Percentiles rank a stretch among this genome's conserved stretches.
These are phyloP conservation scores for Aplodontia rufa DNA, from an alignment of 2,113 vertebrate species.

Conservation along the genomic window DNA sequence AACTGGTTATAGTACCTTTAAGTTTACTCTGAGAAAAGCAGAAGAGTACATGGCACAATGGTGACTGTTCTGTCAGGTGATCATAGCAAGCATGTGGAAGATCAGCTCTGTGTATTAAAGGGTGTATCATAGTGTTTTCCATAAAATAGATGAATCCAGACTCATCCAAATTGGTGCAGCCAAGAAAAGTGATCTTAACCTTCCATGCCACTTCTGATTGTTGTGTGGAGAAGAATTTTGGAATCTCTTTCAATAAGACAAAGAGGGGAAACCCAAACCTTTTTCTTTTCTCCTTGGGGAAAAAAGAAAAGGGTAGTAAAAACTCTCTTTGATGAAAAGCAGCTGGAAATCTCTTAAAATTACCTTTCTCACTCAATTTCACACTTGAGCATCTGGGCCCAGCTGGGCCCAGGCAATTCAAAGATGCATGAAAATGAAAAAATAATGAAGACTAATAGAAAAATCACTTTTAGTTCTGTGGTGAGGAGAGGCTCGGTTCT, in stretches of 20 bases:
- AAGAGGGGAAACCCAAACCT: neutral
- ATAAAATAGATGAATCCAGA: neutral
- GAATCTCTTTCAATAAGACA: slow-evolving; percentile 23
- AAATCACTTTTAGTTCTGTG: slow-evolving; percentile 43
- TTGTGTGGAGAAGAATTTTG: neutral
- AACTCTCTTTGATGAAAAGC: slow-evolving; percentile 34
- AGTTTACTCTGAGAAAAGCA: neutral
- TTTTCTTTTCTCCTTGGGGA: neutral
- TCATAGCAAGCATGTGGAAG: rapidly evolving
- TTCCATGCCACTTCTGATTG: neutral
- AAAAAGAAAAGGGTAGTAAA: neutral
- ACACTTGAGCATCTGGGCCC: slow-evolving; percentile 63
- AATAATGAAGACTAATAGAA: slow-evolving; percentile 64
- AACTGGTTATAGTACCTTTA: neutral
- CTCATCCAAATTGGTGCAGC: neutral
- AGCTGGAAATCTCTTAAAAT: slow-evolving; percentile 60
- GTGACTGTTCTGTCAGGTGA: neutral
- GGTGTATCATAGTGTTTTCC: neutral
- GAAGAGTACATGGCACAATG: neutral
- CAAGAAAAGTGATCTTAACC: neutral
- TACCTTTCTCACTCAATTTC: slow-evolving; percentile 71
- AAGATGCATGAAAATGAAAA: slow-evolving; percentile 72
- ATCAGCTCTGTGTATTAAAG: too few relatives aligned
- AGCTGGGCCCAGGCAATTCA: slow-evolving; percentile 34
- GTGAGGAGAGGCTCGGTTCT: neutral